A percentile compares a stretch with the other conserved stretches of the same genome.
These are phyloP conservation scores for Apis mellifera DNA, from an alignment of 1,140 invertebrate genomes.

Conservation along the genomic window DNA sequence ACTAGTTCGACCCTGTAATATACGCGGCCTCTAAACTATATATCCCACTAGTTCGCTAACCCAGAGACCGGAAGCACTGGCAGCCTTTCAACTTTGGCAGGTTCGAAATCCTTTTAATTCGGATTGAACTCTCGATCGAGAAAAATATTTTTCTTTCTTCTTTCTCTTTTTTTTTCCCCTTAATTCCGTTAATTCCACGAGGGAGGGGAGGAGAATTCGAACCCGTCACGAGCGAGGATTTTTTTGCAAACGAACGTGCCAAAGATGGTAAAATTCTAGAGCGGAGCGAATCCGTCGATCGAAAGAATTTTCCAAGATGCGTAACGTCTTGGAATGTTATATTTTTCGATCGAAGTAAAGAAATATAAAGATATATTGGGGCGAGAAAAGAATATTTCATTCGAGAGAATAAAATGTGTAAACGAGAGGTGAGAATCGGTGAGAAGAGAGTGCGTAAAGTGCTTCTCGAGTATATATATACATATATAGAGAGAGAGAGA, in stretches of 20 bases:
- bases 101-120: slow-evolving; percentile 66
- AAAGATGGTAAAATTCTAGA: background rate
- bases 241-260: background rate
- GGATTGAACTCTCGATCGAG: slow-evolving; percentile 51
- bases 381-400: too few relatives aligned
- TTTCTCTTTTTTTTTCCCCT: background rate
- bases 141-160: slow-evolving; percentile 8
- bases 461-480: background rate
- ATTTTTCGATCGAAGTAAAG: too few relatives aligned
- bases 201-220: background rate
- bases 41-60: slow-evolving; percentile 63
- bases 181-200: slow-evolving; percentile 43
- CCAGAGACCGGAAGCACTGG: slow-evolving; percentile 66
- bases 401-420: too few relatives aligned
- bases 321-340: too few relatives aligned
- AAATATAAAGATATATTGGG: too few relatives aligned
- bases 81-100: slow-evolving; percentile 65
- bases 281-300: background rate
- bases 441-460: too few relatives aligned
- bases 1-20: slow-evolving; percentile 66
- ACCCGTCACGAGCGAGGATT: background rate
- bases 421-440: too few relatives aligned
- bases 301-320: too few relatives aligned
- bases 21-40: slow-evolving; percentile 58
- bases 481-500: background rate